Percentiles rank a stretch among this genome's conserved stretches.
These are phyloP conservation scores for Spea hammondii DNA, from an alignment of 2,797 vertebrate species.

Conservation along the genomic window DNA sequence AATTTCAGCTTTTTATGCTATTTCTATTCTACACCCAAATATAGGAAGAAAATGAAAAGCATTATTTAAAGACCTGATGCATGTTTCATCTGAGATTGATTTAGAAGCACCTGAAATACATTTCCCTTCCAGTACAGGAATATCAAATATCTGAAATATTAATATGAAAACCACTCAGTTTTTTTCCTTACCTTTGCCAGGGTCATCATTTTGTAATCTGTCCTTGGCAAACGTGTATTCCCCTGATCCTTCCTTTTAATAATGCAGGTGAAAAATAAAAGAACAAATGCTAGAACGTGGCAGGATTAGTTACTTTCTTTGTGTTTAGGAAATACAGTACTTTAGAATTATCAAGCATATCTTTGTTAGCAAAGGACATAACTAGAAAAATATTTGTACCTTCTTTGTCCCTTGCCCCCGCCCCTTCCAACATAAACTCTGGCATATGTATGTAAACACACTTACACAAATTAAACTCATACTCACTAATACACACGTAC, in stretches of 20 bases:
- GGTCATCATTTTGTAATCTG: conserved; percentile 32
- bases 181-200: conserved; percentile 30
- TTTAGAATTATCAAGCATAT: conserved; percentile 8
- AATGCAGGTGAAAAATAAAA: conserved; percentile 30
- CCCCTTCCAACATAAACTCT: too few species aligned
- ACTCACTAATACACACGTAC: too few species aligned
- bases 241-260: conserved; percentile 1
- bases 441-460: too few species aligned
- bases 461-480: too few species aligned
- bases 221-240: conserved; percentile 26
- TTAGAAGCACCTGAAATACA: conserved; percentile 21
- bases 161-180: conserved; percentile 26
- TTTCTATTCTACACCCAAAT: conserved; percentile 7
- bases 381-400: too few species aligned
- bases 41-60: conserved; percentile 17
- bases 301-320: too few species aligned
- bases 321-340: too few species aligned
- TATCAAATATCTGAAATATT: conserved; percentile 30
- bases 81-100: conserved; percentile 32
- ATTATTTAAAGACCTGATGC: not conserved
- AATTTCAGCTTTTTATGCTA: conserved; percentile 13
- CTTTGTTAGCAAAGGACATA: too few species aligned
- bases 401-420: too few species aligned
- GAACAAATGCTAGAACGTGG: not conserved
- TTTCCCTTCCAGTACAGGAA: conserved; percentile 27